A percentile compares a stretch with the other conserved stretches of the same genome.
Evolutionary conservation across 2,888 invertebrate genomes (phyloP).

Genomic region (Pemphredon lugubris): DNA sequence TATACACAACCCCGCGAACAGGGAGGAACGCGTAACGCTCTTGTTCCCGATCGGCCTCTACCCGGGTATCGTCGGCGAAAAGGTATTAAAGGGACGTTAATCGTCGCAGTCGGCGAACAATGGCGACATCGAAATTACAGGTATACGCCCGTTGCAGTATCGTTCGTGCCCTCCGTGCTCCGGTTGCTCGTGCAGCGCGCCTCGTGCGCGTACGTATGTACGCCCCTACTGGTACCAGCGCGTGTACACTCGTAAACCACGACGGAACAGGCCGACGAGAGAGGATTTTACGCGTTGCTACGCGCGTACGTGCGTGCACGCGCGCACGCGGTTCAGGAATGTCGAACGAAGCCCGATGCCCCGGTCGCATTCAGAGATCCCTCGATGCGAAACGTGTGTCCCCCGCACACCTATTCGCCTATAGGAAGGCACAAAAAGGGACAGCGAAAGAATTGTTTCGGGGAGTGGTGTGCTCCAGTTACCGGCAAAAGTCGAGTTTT

Average conservation of each 20-base stretch:
- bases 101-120: constrained; percentile 66
- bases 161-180: constrained; percentile 14
- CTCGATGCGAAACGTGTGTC: constrained; percentile 51
- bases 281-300: constrained; percentile 60
- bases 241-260: constrained; percentile 47
- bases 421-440: constrained; percentile 11
- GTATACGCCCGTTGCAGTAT: constrained; percentile 56
- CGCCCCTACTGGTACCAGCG: constrained; percentile 18
- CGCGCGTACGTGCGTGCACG: constrained; percentile 50
- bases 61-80: constrained; percentile 61
- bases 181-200: neutral
- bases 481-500: too few species aligned
- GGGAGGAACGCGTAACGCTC: neutral
- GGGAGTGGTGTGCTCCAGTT: too few species aligned
- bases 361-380: too few species aligned
- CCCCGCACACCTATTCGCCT: constrained; percentile 25
- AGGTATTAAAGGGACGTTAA: constrained; percentile 68
- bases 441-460: too few species aligned
- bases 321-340: constrained; percentile 47
- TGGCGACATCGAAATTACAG: constrained; percentile 70
- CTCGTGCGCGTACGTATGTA: constrained; percentile 13
- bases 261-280: constrained; percentile 28
- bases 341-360: constrained; percentile 27
- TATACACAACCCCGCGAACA: neutral
- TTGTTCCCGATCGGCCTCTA: neutral